Percentiles rank a stretch among this genome's conserved stretches.
These are phyloP conservation scores for Puffinus mauretanicus DNA, from an alignment of 2,113 vertebrate species.

Conservation along the genomic window DNA sequence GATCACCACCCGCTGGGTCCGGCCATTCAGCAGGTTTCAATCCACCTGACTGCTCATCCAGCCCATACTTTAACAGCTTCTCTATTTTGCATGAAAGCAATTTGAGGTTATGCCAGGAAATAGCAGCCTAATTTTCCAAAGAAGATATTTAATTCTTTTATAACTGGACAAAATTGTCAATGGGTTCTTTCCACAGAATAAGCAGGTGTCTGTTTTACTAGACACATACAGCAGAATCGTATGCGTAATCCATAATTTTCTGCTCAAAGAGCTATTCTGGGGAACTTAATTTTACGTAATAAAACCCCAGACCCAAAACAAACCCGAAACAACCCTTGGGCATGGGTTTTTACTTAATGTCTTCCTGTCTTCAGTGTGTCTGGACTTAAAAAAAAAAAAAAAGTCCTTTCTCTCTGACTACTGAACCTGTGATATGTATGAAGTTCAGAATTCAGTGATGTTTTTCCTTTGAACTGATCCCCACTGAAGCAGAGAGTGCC, in stretches of 20 bases:
- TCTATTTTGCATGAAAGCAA: not conserved
- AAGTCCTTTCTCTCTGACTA: not conserved
- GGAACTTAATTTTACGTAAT: not conserved
- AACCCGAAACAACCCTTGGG: not conserved
- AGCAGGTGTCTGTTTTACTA: not conserved
- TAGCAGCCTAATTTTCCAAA: not conserved
- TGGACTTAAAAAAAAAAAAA: not conserved
- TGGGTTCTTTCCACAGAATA: not conserved
- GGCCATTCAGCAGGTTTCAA: not conserved
- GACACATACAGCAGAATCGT: fast-evolving
- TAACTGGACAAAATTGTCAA: not conserved
- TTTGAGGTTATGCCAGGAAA: not conserved
- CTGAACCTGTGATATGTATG: not conserved
- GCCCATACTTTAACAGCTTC: not conserved
- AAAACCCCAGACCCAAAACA: not conserved
- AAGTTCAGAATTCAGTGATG: not conserved
- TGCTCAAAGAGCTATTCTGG: not conserved
- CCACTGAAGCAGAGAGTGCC: not conserved
- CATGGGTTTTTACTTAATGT: not conserved
- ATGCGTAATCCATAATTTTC: not conserved
- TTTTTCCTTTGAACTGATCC: not conserved
- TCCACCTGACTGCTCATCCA: not conserved
- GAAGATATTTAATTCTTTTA: not conserved
- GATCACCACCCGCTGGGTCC: not conserved
- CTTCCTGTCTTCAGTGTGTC: not conserved